Percentiles rank a stretch among this genome's conserved stretches.
phyloP scores from a whole-genome alignment of 2,888 invertebrate genomes.

The Euzetes globulus region DNA sequence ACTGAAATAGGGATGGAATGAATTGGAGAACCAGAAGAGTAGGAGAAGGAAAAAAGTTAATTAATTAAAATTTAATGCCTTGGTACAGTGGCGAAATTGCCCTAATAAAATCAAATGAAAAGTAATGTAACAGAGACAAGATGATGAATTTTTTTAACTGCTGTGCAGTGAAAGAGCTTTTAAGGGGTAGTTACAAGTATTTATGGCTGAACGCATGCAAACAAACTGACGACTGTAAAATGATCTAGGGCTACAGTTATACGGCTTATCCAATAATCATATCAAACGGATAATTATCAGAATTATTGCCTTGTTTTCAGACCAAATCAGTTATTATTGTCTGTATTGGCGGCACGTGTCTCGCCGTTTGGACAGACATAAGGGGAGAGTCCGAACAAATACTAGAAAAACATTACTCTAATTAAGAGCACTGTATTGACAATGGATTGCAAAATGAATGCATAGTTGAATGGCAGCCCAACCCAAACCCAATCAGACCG shows the following conservation, averaged over 20 bases:
- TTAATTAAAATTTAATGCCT: constrained; percentile 8
- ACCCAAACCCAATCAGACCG: neutral
- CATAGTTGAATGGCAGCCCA: neutral
- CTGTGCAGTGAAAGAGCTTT: constrained; percentile 1
- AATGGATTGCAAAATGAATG: neutral
- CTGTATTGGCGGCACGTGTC: neutral
- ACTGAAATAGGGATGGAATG: neutral
- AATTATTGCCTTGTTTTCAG: neutral
- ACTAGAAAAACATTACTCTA: neutral
- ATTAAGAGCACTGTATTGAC: neutral
- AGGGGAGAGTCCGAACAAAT: too few relatives aligned
- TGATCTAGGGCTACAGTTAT: too few relatives aligned
- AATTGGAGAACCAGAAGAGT: neutral
- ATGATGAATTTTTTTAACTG: neutral
- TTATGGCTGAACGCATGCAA: too few relatives aligned
- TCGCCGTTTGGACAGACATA: neutral
- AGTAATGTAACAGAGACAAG: neutral
- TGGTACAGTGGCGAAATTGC: neutral
- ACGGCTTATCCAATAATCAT: neutral
- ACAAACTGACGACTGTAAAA: too few relatives aligned
- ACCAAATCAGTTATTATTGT: too few relatives aligned
- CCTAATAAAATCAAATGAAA: neutral
- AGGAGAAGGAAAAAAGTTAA: neutral
- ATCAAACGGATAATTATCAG: neutral
- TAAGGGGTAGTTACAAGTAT: neutral